phyloP scores from a whole-genome alignment of 2,888 invertebrate genomes.

The Cephalotes varians region DNA sequence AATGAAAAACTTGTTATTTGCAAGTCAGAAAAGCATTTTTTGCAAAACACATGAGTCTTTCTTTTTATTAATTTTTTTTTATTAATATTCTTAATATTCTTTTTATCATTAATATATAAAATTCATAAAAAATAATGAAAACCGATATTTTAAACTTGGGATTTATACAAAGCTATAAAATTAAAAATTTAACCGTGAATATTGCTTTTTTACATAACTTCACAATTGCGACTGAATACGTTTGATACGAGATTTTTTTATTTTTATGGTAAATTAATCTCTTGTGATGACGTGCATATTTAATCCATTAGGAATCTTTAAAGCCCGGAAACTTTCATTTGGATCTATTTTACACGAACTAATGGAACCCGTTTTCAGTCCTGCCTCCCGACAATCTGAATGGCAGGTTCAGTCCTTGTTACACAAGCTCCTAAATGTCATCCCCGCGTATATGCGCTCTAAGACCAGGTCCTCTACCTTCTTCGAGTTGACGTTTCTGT shows the following conservation, averaged over 20 bases:
- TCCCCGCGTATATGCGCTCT: conserved; percentile 47
- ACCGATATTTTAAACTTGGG: not conserved
- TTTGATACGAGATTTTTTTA: not conserved
- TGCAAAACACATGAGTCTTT: not conserved
- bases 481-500: conserved; percentile 56
- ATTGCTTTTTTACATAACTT: not conserved
- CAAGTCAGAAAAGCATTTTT: conserved; percentile 43
- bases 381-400: conserved; percentile 43
- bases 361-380: conserved; percentile 20
- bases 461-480: conserved; percentile 46
- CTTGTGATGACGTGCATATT: not conserved
- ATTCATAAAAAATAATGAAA: not conserved
- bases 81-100: no score
- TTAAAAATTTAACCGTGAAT: not conserved
- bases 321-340: not conserved
- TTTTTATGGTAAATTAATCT: not conserved
- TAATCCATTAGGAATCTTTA: not conserved
- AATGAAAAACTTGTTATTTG: conserved; percentile 45
- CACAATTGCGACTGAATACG: not conserved
- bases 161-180: conserved; percentile 12
- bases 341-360: conserved; percentile 42
- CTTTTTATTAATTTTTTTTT: conserved; percentile 12
- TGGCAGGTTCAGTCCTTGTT: conserved; percentile 61
- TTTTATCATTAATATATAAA: no score
- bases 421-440: conserved; percentile 69